A percentile compares a stretch with the other conserved stretches of the same genome.
Conservation (phyloP, 2,888 invertebrate genomes). For the Epinotia bilunana region DNA sequence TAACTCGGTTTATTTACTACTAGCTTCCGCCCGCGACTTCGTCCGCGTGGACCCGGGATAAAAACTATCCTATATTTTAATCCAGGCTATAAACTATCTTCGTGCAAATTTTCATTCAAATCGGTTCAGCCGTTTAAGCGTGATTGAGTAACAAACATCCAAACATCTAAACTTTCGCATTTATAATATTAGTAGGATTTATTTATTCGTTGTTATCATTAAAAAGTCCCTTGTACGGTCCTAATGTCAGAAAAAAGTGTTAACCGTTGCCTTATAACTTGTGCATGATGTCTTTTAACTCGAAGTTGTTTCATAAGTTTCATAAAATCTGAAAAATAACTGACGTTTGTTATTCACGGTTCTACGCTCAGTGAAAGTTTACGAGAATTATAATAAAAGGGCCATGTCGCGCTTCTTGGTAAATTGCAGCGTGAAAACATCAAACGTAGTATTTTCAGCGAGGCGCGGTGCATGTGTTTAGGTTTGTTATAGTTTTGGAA, state of each 20-base stretch:
- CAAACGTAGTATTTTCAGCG: constrained; percentile 35
- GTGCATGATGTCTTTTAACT: not conserved
- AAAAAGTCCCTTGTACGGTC: not conserved
- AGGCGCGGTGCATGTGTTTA: not conserved
- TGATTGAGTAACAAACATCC: too few relatives aligned
- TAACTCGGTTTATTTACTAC: too few relatives aligned
- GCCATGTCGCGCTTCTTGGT: constrained; percentile 13
- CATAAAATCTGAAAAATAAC: not conserved
- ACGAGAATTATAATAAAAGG: constrained; percentile 22
- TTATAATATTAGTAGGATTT: too few relatives aligned
- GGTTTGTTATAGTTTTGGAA: constrained; percentile 14
- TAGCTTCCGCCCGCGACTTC: too few relatives aligned
- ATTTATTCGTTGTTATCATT: too few relatives aligned
- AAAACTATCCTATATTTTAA: too few relatives aligned
- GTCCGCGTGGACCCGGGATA: too few relatives aligned
- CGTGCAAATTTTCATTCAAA: too few relatives aligned
- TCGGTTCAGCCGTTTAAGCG: too few relatives aligned
- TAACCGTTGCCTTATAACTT: not conserved
- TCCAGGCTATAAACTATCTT: too few relatives aligned
- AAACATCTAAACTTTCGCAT: too few relatives aligned
- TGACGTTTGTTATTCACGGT: constrained; percentile 4
- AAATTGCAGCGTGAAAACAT: constrained; percentile 43
- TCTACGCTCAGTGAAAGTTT: constrained; percentile 28
- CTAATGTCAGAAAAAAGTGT: too few relatives aligned
- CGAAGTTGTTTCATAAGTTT: constrained; percentile 1